Percentiles rank a stretch among this genome's conserved stretches.
phyloP scores from a whole-genome alignment of 2,888 invertebrate genomes.

The Pyrgus malvae region DNA sequence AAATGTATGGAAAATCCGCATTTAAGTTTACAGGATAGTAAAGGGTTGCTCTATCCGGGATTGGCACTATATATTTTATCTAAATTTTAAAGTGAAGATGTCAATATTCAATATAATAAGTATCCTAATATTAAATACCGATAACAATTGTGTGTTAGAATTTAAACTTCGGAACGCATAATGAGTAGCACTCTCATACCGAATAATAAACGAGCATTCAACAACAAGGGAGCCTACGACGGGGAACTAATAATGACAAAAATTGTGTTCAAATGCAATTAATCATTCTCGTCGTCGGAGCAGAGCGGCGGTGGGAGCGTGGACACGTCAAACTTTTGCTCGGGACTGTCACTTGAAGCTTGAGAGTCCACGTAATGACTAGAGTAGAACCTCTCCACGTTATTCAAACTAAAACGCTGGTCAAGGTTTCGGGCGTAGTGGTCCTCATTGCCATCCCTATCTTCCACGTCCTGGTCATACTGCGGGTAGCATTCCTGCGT shows the following conservation, averaged over 20 bases:
- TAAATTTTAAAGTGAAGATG: slow-evolving; percentile 47
- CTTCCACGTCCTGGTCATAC: slow-evolving; percentile 59
- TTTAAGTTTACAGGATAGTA: slow-evolving; percentile 50
- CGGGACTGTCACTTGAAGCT: slow-evolving; percentile 85
- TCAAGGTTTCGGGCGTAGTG: slow-evolving; percentile 67
- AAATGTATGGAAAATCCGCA: slow-evolving; percentile 54
- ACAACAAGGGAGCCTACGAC: slow-evolving; percentile 47
- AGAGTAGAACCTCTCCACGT: slow-evolving; percentile 74
- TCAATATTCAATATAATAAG: slow-evolving; percentile 65
- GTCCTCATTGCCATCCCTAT: slow-evolving; percentile 44
- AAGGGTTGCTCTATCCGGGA: slow-evolving; percentile 62
- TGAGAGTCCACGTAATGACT: slow-evolving; percentile 83
- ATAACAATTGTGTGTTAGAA: slow-evolving; percentile 65
- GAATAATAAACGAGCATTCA: slow-evolving; percentile 47
- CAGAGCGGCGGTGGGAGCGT: slow-evolving; percentile 90
- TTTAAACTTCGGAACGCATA: slow-evolving; percentile 57
- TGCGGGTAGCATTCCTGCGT: slow-evolving; percentile 76
- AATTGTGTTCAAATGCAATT: slow-evolving; percentile 32
- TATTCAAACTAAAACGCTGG: slow-evolving; percentile 75
- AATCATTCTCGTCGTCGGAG: slow-evolving; percentile 87
- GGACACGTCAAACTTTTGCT: slow-evolving; percentile 87
- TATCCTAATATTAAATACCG: slow-evolving; percentile 58
- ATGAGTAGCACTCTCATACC: slow-evolving; percentile 46
- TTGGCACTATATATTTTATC: slow-evolving; percentile 67
- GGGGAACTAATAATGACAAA: slow-evolving; percentile 41